Percentiles rank a stretch among this genome's conserved stretches.
These are phyloP conservation scores for Adineta ricciae DNA, from an alignment of 2,888 invertebrate species.

Conservation along the genomic window DNA sequence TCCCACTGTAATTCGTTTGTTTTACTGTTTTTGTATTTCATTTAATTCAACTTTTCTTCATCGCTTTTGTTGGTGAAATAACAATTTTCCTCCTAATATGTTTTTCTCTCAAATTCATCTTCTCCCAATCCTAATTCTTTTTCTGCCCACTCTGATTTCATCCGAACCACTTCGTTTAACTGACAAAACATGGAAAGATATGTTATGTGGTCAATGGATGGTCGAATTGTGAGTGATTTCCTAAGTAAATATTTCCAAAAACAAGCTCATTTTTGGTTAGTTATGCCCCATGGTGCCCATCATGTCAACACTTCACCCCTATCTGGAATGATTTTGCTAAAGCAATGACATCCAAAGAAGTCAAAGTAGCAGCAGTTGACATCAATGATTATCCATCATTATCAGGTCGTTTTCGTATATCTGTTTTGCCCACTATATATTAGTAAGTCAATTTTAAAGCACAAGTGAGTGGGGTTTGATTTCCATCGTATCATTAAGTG, in stretches of 20 bases:
- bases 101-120: not conserved
- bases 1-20: not conserved
- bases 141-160: not conserved
- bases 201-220: conserved; percentile 31
- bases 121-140: not conserved
- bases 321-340: conserved; percentile 28
- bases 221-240: conserved; percentile 29
- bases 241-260: not conserved
- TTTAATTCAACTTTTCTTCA: not conserved
- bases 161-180: not conserved
- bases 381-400: conserved; percentile 31
- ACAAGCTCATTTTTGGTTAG: too few relatives aligned
- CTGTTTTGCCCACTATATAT: conserved; percentile 31
- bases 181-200: conserved; percentile 19
- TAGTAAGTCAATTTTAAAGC: conserved; percentile 16
- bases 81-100: not conserved
- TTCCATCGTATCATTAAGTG: not conserved
- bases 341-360: not conserved
- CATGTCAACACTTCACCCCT: conserved; percentile 25
- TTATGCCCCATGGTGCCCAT: conserved; percentile 34
- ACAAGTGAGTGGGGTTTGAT: not conserved
- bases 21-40: not conserved
- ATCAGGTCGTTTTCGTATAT: conserved; percentile 28
- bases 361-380: conserved; percentile 30
- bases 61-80: not conserved